A percentile compares a stretch with the other conserved stretches of the same genome.
Evolutionary conservation across 2,113 vertebrate genomes (phyloP).

Genomic region (Camelus bactrianus): DNA sequence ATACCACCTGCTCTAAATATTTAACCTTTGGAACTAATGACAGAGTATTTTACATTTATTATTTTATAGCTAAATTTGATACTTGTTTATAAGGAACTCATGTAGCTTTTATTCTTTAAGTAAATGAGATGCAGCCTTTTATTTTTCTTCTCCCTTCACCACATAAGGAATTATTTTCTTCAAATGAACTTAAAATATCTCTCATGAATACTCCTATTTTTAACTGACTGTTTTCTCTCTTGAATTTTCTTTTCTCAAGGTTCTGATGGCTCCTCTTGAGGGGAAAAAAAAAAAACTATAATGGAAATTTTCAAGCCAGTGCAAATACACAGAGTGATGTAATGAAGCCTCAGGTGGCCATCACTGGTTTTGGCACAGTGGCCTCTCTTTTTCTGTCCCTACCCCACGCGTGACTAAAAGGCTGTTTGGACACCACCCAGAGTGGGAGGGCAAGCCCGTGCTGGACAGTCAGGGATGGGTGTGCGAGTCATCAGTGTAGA

Average conservation of each 20-base stretch:
- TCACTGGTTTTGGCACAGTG: not conserved
- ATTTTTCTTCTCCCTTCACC: slow-evolving; percentile 42
- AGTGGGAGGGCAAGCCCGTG: not conserved
- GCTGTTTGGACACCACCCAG: not conserved
- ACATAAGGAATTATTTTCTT: slow-evolving; percentile 72
- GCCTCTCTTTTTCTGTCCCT: not conserved
- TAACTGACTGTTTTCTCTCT: slow-evolving; percentile 68
- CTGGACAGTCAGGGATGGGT: not conserved
- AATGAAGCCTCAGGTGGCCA: not conserved
- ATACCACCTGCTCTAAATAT: not conserved
- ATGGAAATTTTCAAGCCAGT: slow-evolving; percentile 52
- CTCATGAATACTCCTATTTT: slow-evolving; percentile 73
- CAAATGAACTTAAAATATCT: slow-evolving; percentile 71
- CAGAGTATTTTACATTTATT: not conserved
- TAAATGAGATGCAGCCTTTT: slow-evolving; percentile 57
- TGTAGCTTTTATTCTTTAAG: slow-evolving; percentile 52
- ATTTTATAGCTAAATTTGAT: slow-evolving; percentile 37
- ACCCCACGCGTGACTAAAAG: not conserved
- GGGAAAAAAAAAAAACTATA: not conserved
- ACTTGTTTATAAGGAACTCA: not conserved
- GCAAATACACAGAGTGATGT: not conserved
- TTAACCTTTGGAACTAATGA: slow-evolving; percentile 17
- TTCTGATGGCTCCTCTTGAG: slow-evolving; percentile 40
- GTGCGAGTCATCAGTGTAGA: not conserved
- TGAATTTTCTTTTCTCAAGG: slow-evolving; percentile 6